Percentiles rank a stretch among this genome's conserved stretches.
phyloP scores from a whole-genome alignment of 2,113 vertebrate genomes.

The Parotia lawesii region DNA sequence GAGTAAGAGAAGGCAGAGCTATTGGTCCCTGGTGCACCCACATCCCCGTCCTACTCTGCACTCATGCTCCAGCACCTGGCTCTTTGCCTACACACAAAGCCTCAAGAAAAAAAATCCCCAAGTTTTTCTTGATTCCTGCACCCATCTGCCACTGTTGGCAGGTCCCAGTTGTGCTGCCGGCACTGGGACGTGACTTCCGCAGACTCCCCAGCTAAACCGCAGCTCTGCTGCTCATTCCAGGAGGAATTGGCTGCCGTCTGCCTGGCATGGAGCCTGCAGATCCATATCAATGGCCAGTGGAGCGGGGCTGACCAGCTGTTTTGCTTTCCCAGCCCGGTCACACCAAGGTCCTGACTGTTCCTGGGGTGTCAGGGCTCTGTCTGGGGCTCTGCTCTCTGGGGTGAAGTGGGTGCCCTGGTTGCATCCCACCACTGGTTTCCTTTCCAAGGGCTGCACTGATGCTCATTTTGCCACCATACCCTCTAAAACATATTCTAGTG shows the following conservation, averaged over 20 bases:
- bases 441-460: neutral
- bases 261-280: slow-evolving; percentile 16
- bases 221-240: neutral
- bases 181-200: neutral
- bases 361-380: neutral
- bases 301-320: neutral
- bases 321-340: neutral
- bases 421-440: neutral
- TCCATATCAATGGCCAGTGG: neutral
- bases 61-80: neutral
- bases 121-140: neutral
- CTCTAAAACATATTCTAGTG: neutral
- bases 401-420: neutral
- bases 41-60: neutral
- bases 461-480: neutral
- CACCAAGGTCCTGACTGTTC: neutral
- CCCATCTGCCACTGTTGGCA: neutral
- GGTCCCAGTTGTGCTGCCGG: neutral
- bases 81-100: neutral
- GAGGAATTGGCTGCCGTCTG: neutral
- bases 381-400: neutral
- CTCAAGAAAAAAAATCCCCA: neutral
- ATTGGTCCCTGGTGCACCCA: neutral
- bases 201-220: neutral
- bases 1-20: neutral